Evolutionary conservation across 2,888 invertebrate species (phyloP), one percentile per base, ranked within the genome.

Genomic region (Agriopis aurantiaria): DNA sequence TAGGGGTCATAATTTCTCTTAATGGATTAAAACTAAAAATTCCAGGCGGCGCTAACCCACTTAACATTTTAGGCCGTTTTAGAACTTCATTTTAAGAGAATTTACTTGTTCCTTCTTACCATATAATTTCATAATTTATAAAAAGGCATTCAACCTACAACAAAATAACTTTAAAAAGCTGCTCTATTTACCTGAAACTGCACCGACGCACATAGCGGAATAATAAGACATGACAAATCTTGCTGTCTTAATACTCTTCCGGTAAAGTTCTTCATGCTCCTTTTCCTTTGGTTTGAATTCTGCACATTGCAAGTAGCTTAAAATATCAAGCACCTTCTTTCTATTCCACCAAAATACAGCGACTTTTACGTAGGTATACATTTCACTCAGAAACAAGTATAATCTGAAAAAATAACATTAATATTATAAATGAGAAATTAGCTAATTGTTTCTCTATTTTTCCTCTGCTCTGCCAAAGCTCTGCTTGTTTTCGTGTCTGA

Each of bases 351-450:
- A 93, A 78, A 94, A 93, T 60, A 91, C 93, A 17, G 87, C 86
- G 40, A 95, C 79, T 82, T 95, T 95, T 75, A 94, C 89, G 76
- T 92, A 94, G 8, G 94, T 94, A 72, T 94, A 95, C 89, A 94
- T 93, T 82, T 95, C 95, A 75, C 94, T 94, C 43, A 94, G 86
- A 75, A 94, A 94, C 74, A 95, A 85, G 77, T 95, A 95, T 51
- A 94, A 80, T 51, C 94, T 95, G 88, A 58, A 90, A 90, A 72
- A 74, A 66, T 14, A 56, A 68, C 48, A 55, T 5, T 33, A 33
- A 33, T 12, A 10, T 52, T 43, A 43, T 9, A 43, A 9, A 43
- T 10, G 43, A 8, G 43, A 43, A 43, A 10, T 1, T 2, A 43
- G 9, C 43, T 43, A 9, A 3, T 5, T 33, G 33, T 33, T 9